Evolutionary conservation across 37 sponge, comb jelly and placozoan species (phyloP), one percentile per base, ranked within the genome.

Genomic region (Chondrilla cf. caribensis): DNA sequence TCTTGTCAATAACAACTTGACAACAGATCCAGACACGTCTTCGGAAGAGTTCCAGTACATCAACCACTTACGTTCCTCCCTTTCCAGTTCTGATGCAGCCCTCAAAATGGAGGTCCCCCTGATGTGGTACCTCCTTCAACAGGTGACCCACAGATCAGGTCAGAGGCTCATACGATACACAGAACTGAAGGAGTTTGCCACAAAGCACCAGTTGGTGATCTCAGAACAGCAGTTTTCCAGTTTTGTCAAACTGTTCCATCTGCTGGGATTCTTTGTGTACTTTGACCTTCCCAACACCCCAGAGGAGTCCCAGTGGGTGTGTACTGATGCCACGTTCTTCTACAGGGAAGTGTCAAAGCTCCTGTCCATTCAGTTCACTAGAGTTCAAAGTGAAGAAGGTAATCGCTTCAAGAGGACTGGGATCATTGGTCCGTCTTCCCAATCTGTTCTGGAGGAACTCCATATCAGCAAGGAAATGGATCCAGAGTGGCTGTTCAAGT

Each of bases 221-320:
- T n/a, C 31, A 24, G 42, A 73, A 25, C 38, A 73, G 76, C 76
- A 73, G 24, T 73, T 73, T 8, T 37, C 24, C 21, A 24, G 38
- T 24, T 38, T 73, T 24, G 38, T 73, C 21, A 22, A 39, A 24
- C 43, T 73, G 41, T 73, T 73, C 44, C 17, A 19, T 8, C 14
- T 42, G 25, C 76, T 73, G n/a, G 76, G 76, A 37, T 73, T 73
- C 25, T 73, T 39, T 38, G 42, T 38, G 41, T 73, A 39, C 76
- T 73, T 73, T 22, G 44, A 73, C 76, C 25, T 73, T 4, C 38
- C 38, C 2, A 39, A 38, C 21, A 24, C 36, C 44, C 44, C 41
- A 39, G 44, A 73, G 36, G 76, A 73, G 24, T 32, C 41, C 19
- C 17, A 73, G n/a, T 73, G 41, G 24, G 36, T 73, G 24, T 73